These are phyloP conservation scores for Drosophila pseudoananassae DNA, from an alignment of 1,140 invertebrate genomes.

Conservation along the genomic window DNA sequence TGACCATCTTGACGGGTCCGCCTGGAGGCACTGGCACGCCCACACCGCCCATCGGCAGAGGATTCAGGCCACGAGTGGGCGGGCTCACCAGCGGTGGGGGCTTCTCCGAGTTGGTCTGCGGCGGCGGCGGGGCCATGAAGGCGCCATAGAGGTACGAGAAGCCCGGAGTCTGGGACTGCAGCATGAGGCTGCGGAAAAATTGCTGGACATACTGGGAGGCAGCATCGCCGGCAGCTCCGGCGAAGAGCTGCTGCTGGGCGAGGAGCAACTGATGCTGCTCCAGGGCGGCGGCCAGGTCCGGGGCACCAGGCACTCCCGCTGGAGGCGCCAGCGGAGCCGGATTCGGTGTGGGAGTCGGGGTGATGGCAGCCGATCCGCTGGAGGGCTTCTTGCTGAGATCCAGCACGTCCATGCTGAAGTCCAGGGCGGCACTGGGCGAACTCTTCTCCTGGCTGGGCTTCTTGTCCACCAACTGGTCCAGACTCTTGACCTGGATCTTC, in stretches of 20 bases:
- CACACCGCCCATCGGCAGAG: conserved; percentile 20
- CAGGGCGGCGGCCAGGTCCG: conserved; percentile 42
- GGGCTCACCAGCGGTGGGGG: conserved; percentile 14
- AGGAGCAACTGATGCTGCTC: conserved; percentile 84
- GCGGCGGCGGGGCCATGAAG: conserved; percentile 86
- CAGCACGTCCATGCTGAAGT: conserved; percentile 92
- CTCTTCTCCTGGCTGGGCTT: conserved; percentile 70
- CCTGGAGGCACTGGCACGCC: conserved; percentile 41
- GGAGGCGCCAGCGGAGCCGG: conserved; percentile 78
- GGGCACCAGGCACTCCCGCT: conserved; percentile 84
- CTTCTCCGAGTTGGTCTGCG: conserved; percentile 86
- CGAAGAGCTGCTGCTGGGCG: conserved; percentile 58
- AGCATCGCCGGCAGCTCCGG: conserved; percentile 85
- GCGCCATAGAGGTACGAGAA: conserved; percentile 52
- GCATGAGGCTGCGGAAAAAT: conserved; percentile 85
- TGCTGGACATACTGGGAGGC: conserved; percentile 85
- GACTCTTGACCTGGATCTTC: conserved; percentile 87
- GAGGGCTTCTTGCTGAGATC: conserved; percentile 92
- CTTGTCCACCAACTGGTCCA: conserved; percentile 86
- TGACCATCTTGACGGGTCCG: conserved; percentile 93
- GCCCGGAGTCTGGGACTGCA: conserved; percentile 85
- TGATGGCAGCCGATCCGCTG: conserved; percentile 84
- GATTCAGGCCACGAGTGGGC: neutral
- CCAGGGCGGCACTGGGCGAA: conserved; percentile 85
- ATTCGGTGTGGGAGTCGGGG: conserved; percentile 54